Conservation (phyloP, 2,888 invertebrate genomes). For the Escarpia spicata region DNA sequence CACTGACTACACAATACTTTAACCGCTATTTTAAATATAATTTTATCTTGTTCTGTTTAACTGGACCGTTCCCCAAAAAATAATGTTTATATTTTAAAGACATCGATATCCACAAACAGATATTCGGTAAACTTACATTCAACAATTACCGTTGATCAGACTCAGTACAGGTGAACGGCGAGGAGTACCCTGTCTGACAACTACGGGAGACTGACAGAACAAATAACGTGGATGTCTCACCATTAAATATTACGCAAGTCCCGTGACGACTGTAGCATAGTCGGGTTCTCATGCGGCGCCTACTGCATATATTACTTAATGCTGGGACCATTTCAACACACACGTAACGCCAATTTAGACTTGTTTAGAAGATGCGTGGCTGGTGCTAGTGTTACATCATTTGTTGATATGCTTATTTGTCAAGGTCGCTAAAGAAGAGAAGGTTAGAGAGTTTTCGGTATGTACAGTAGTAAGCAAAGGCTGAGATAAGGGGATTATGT, state of each 20-base stretch:
- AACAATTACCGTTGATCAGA: background rate
- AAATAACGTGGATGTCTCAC: background rate
- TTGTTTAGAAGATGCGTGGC: background rate
- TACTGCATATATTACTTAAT: background rate
- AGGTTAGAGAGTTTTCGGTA: background rate
- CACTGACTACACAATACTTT: too few species aligned
- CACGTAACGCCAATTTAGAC: background rate
- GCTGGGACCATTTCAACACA: background rate
- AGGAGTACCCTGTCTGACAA: background rate
- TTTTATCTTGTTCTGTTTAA: background rate
- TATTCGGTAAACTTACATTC: background rate
- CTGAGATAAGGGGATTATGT: background rate
- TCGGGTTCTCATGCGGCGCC: background rate
- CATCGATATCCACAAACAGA: background rate
- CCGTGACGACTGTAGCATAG: background rate
- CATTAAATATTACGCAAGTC: background rate
- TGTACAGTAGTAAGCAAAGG: background rate
- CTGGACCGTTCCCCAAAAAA: background rate
- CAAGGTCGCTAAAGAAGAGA: background rate
- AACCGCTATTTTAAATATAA: too few species aligned
- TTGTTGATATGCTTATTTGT: background rate
- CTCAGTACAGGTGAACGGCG: background rate
- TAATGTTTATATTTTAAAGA: background rate
- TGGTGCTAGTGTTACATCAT: background rate
- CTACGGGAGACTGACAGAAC: background rate